These are phyloP conservation scores for Accipiter cooperii DNA, from an alignment of 2,113 vertebrate species.

Conservation along the genomic window DNA sequence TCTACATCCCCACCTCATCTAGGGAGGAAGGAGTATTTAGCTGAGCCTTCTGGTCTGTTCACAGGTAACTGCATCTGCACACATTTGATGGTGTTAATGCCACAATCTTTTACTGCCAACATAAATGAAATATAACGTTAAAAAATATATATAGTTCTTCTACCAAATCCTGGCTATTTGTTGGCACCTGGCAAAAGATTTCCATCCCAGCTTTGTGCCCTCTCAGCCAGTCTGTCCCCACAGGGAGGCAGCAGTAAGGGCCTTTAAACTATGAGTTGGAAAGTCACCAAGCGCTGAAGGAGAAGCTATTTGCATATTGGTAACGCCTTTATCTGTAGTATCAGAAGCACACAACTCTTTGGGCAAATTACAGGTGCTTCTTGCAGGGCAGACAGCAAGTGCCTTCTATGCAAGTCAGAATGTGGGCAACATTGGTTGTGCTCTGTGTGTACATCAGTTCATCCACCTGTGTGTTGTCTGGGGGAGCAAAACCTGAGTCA, in stretches of 20 bases:
- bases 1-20: not conserved
- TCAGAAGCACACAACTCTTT: not conserved
- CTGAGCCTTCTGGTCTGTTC: not conserved
- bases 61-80: not conserved
- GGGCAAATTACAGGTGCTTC: not conserved
- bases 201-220: not conserved
- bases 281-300: not conserved
- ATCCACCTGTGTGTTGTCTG: not conserved
- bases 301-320: not conserved
- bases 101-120: not conserved
- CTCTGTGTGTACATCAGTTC: not conserved
- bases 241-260: not conserved
- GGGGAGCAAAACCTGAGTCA: not conserved
- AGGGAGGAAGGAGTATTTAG: not conserved
- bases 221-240: not conserved
- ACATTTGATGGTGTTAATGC: not conserved
- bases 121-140: not conserved
- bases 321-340: not conserved
- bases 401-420: not conserved
- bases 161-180: not conserved
- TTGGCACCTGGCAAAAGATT: not conserved
- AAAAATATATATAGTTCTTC: not conserved
- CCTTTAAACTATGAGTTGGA: not conserved
- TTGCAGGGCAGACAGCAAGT: not conserved
- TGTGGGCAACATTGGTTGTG: fast-evolving